phyloP scores from a whole-genome alignment of 1,140 invertebrate genomes.

The Drosophila biarmipes region DNA sequence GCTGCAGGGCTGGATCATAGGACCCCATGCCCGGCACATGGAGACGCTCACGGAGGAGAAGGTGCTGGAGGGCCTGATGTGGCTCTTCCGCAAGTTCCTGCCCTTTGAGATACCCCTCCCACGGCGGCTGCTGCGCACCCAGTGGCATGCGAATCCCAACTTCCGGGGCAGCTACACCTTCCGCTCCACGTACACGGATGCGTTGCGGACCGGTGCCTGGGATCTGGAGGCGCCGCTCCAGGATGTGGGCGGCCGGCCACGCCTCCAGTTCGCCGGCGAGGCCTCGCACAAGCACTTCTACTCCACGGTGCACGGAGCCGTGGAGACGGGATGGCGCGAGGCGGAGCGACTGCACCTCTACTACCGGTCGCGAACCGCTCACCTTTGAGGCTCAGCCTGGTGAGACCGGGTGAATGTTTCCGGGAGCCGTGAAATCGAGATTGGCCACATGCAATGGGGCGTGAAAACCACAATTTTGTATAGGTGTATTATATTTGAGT shows the following conservation, averaged over 20 bases:
- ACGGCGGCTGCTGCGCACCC: slow-evolving; percentile 71
- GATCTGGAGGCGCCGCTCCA: slow-evolving; percentile 86
- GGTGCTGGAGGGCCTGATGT: slow-evolving; percentile 84
- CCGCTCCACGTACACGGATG: slow-evolving; percentile 86
- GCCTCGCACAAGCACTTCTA: slow-evolving; percentile 88
- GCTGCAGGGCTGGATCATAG: slow-evolving; percentile 88
- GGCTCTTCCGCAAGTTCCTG: slow-evolving; percentile 85
- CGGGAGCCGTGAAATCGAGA: slow-evolving; percentile 1
- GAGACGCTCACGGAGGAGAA: slow-evolving; percentile 85
- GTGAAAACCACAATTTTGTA: not conserved
- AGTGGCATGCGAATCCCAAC: slow-evolving; percentile 89
- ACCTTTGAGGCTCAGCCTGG: slow-evolving; percentile 22
- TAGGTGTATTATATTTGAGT: not conserved
- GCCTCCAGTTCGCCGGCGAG: slow-evolving; percentile 90
- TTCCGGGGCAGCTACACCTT: slow-evolving; percentile 90
- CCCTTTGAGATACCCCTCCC: slow-evolving; percentile 54
- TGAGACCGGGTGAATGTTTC: not conserved
- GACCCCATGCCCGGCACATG: slow-evolving; percentile 86
- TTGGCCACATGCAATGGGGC: slow-evolving; percentile 1
- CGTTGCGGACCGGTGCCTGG: slow-evolving; percentile 84
- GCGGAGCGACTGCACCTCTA: slow-evolving; percentile 86
- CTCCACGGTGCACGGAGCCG: slow-evolving; percentile 92
- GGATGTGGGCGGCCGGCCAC: slow-evolving; percentile 85
- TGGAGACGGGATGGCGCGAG: slow-evolving; percentile 91
- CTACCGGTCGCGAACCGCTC: slow-evolving; percentile 49